Evolutionary conservation across 2,888 invertebrate genomes (phyloP).

Genomic region (Drosophila borborema): DNA sequence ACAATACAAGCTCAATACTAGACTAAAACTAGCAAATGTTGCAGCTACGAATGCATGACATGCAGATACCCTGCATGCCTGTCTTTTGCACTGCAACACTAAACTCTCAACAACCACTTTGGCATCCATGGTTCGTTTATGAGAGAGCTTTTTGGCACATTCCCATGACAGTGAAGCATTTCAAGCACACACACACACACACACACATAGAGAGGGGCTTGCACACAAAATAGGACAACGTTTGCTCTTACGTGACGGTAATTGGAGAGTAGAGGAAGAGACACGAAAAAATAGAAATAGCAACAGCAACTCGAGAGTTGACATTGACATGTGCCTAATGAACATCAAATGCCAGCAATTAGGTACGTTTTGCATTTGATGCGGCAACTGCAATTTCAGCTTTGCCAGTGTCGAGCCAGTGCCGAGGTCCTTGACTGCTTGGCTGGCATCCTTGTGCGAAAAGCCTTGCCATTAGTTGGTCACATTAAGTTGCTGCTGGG

Average conservation of each 20-base stretch:
- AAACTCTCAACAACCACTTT: not conserved
- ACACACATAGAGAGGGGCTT: not conserved
- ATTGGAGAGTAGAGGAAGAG: slow-evolving; percentile 3
- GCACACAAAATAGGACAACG: not conserved
- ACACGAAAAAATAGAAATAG: slow-evolving; percentile 2
- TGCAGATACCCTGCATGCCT: not conserved
- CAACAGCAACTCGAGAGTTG: slow-evolving; percentile 18
- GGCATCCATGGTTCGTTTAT: not conserved
- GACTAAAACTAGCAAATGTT: no score
- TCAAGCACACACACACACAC: not conserved
- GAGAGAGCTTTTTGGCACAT: not conserved
- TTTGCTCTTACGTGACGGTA: not conserved
- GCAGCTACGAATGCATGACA: not conserved
- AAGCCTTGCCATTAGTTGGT: slow-evolving; percentile 48
- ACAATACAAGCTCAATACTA: no score
- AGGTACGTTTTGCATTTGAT: slow-evolving; percentile 23
- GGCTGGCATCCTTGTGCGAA: slow-evolving; percentile 12
- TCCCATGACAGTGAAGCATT: not conserved
- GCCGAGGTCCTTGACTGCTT: slow-evolving; percentile 27
- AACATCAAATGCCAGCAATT: slow-evolving; percentile 26
- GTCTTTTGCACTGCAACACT: not conserved
- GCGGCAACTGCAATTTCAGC: slow-evolving; percentile 9
- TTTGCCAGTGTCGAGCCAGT: not conserved
- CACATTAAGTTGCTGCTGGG: slow-evolving; percentile 26
- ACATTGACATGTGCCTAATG: slow-evolving; percentile 11